Percentiles rank a stretch among this genome's conserved stretches.
phyloP scores from a whole-genome alignment of 2,797 vertebrate species.

The Neosilurus hyrtlii region DNA sequence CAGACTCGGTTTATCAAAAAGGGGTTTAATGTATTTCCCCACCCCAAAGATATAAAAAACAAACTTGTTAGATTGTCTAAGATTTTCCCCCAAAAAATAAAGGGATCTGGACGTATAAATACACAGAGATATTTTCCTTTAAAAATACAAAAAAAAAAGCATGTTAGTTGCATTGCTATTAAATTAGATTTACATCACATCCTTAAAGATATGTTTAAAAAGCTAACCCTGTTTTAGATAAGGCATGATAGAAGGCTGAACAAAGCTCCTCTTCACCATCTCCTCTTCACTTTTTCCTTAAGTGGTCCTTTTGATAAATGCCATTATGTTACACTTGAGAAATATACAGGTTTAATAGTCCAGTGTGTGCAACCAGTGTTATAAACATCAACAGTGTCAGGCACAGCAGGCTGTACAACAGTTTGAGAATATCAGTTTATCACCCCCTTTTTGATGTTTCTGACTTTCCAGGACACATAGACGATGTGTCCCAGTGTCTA shows the following conservation, averaged over 20 bases:
- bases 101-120: conserved; percentile 74
- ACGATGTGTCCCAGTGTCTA: conserved; percentile 2
- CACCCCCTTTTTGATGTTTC: conserved; percentile 46
- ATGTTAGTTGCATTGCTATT: conserved; percentile 66
- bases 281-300: conserved; percentile 44
- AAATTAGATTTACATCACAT: conserved; percentile 52
- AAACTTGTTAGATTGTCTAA: conserved; percentile 65
- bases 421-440: conserved; percentile 38
- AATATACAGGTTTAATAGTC: conserved; percentile 22
- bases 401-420: conserved; percentile 29
- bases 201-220: conserved; percentile 46
- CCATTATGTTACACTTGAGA: conserved; percentile 45
- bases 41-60: conserved; percentile 63
- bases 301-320: conserved; percentile 40
- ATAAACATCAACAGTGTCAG: conserved; percentile 16
- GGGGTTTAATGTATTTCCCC: conserved; percentile 70
- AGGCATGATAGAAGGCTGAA: conserved; percentile 55
- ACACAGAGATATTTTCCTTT: conserved; percentile 59
- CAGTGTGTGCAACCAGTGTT: conserved; percentile 30
- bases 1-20: conserved; percentile 65
- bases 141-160: conserved; percentile 61
- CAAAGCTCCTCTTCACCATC: conserved; percentile 32
- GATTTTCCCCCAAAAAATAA: conserved; percentile 57
- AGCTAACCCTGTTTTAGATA: conserved; percentile 52
- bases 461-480: conserved; percentile 33